Conservation (phyloP, 2,888 invertebrate species). For the Nephrotoma appendiculata region DNA sequence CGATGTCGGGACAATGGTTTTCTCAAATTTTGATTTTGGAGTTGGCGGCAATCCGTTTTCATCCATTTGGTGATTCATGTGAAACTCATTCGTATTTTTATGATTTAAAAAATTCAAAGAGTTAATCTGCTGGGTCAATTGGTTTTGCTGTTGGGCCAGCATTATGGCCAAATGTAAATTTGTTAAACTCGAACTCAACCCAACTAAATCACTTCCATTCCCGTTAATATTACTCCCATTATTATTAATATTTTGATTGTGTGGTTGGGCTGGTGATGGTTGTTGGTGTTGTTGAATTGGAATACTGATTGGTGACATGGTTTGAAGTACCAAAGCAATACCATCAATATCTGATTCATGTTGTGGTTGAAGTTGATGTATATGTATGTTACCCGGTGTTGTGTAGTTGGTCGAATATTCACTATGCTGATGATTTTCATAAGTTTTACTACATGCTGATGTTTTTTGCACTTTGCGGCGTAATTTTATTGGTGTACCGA, state of each 20-base stretch:
- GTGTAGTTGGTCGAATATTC: background rate
- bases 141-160: conserved; percentile 26
- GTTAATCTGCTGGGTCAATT: conserved; percentile 12
- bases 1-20: background rate
- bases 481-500: conserved; percentile 30
- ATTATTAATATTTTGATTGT: background rate
- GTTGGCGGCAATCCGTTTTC: background rate
- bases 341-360: conserved; percentile 19
- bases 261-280: conserved; percentile 13
- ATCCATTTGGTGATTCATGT: background rate
- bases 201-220: conserved; percentile 28
- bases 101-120: conserved; percentile 3
- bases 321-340: conserved; percentile 29
- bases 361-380: background rate
- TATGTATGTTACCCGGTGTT: background rate
- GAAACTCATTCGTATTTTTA: background rate
- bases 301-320: conserved; percentile 10
- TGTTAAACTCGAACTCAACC: conserved; percentile 27
- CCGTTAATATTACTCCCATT: background rate
- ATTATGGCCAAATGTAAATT: conserved; percentile 31
- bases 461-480: conserved; percentile 17
- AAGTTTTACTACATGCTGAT: background rate
- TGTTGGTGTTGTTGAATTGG: conserved; percentile 17
- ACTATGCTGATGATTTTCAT: background rate
- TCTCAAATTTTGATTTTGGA: background rate